Percentiles rank a stretch among this genome's conserved stretches.
Evolutionary conservation across 1,140 invertebrate genomes (phyloP).

Genomic region (Lineus longissimus): DNA sequence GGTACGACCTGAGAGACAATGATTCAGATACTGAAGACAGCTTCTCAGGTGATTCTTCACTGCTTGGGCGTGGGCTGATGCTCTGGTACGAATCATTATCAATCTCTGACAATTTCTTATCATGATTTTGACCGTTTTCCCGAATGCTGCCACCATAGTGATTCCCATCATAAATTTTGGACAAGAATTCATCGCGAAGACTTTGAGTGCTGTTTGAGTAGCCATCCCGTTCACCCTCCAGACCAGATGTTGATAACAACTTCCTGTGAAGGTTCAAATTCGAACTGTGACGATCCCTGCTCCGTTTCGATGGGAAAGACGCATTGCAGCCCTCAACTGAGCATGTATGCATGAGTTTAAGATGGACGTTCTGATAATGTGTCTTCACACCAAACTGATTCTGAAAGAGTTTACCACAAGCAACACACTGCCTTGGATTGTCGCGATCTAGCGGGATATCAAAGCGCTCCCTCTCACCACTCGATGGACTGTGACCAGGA

Average conservation of each 20-base stretch:
- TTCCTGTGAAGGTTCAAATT: slow-evolving; percentile 80
- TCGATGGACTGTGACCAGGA: slow-evolving; percentile 6
- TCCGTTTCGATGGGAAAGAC: slow-evolving; percentile 90
- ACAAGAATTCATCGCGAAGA: slow-evolving; percentile 13
- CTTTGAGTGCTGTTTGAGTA: neutral
- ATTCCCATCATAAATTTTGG: slow-evolving; percentile 43
- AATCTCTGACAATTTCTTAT: slow-evolving; percentile 12
- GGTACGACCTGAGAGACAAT: slow-evolving; percentile 1
- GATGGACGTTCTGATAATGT: slow-evolving; percentile 92
- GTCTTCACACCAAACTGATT: slow-evolving; percentile 93
- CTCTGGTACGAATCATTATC: neutral
- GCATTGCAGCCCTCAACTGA: slow-evolving; percentile 94
- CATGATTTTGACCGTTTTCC: slow-evolving; percentile 4
- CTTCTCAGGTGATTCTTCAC: slow-evolving; percentile 17
- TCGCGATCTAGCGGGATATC: slow-evolving; percentile 77
- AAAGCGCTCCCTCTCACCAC: slow-evolving; percentile 13
- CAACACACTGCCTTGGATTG: slow-evolving; percentile 80
- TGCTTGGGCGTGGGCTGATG: slow-evolving; percentile 9
- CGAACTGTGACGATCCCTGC: slow-evolving; percentile 85
- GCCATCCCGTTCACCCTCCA: neutral
- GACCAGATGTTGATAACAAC: slow-evolving; percentile 32
- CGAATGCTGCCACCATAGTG: too few species aligned
- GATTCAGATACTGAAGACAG: slow-evolving; percentile 19
- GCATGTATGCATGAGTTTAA: slow-evolving; percentile 94
- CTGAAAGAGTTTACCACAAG: slow-evolving; percentile 89